phyloP scores from a whole-genome alignment of 2,113 vertebrate genomes.

The Nesoenas mayeri region DNA sequence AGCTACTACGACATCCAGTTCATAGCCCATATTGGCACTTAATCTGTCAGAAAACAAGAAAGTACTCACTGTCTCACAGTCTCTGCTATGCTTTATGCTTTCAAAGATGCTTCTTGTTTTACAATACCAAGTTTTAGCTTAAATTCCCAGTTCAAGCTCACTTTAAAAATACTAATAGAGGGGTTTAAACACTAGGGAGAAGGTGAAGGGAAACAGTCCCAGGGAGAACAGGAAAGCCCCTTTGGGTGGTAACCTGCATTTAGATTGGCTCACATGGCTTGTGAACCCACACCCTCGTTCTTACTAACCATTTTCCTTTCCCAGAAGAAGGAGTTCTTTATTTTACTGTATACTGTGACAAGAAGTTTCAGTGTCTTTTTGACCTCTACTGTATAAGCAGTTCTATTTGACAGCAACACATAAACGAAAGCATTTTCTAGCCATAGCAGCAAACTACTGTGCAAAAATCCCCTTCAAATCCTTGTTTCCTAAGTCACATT shows the following conservation, averaged over 20 bases:
- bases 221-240: not conserved
- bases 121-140: not conserved
- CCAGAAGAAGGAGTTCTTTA: constrained; percentile 52
- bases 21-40: not conserved
- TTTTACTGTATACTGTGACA: constrained; percentile 12
- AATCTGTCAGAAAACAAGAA: not conserved
- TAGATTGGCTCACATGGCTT: not conserved
- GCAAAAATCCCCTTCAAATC: not conserved
- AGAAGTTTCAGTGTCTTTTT: constrained; percentile 18
- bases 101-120: not conserved
- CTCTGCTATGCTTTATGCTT: not conserved
- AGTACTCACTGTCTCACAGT: not conserved
- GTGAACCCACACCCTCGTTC: not conserved
- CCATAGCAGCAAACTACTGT: not conserved
- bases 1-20: not conserved
- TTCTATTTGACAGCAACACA: not conserved
- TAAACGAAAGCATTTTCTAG: not conserved
- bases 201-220: not conserved
- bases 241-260: not conserved
- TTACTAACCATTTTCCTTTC: not conserved
- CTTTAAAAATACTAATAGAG: not conserved
- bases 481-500: not conserved
- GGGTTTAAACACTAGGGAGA: not conserved
- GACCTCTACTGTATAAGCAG: not conserved
- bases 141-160: not conserved